Evolutionary conservation across 2,888 invertebrate genomes (phyloP), one percentile per base, ranked within the genome.

Genomic region (Poecilus cupreus): DNA sequence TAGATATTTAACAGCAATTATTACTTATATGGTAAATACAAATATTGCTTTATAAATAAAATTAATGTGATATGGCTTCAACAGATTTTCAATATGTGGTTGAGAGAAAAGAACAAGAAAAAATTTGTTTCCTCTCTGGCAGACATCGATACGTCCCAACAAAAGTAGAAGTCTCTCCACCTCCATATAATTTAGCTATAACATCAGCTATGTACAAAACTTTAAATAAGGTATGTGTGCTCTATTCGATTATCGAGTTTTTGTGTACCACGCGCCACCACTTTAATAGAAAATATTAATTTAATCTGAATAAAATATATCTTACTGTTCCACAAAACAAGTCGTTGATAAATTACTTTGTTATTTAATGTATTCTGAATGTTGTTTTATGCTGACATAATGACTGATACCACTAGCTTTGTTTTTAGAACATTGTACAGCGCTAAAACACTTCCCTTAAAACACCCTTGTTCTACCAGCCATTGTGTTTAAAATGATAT

Each of bases 31-130:
- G 18, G 20, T 4, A 32, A 68, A 32, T 6, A 4, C 32, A 11
- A 32, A 6, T 32, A 6, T 1, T 32, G 8, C 8, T 32, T 32
- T 11, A 46, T 46, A 13, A 46, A 2, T 46, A 46, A 32, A 20
- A 43, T 37, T 37, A 68, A 68, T 46, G n/a, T 37, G n/a, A 37
- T 22, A 78, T 64, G 78, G 20, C 5, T 79, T 22, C 82, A 82
- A 22, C 70, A 88, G 89, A 84, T 72, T 89, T 89, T 82, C 84
- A 87, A 49, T 89, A 89, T 84, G 86, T 89, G 10, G 87, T 88
- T n/a, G 87, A 86, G 83, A 83, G 85, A 74, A 84, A 85, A 82
- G 83, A 84, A 37, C 86, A 86, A 1, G 84, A 85, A 13, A 85
- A 84, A 79, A 84, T 88, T 68, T 88, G 87, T 83, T 89, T 89